Evolutionary conservation across 2,888 invertebrate genomes (phyloP).

Genomic region (Chrysotoxum bicinctum): DNA sequence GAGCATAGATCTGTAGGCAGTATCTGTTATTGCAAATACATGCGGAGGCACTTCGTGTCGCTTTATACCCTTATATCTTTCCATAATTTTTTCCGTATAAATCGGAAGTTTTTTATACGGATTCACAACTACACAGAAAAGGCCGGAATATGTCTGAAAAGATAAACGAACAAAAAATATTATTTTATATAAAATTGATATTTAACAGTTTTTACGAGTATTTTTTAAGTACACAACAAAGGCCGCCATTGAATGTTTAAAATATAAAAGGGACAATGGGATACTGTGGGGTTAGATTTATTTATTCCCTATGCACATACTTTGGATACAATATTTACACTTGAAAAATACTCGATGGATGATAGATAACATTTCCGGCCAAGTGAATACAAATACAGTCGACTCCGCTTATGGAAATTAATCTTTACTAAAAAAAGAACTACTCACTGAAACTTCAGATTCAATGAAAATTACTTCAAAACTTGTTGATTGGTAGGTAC

Average conservation of each 20-base stretch:
- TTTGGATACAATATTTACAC: constrained; percentile 60
- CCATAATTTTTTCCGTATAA: constrained; percentile 99
- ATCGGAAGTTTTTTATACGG: constrained; percentile 99
- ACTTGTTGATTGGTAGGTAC: too few species aligned
- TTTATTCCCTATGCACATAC: background rate
- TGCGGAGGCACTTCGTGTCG: constrained; percentile 99
- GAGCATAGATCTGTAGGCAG: constrained; percentile 99
- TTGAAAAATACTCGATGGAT: constrained; percentile 51
- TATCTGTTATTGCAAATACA: constrained; percentile 99
- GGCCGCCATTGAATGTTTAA: constrained; percentile 37
- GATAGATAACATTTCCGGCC: constrained; percentile 27
- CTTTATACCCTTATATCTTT: constrained; percentile 99
- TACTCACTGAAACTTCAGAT: background rate
- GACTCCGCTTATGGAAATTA: background rate
- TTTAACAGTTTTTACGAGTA: constrained; percentile 27
- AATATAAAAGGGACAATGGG: background rate
- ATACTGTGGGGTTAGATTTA: background rate
- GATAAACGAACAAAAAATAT: constrained; percentile 17
- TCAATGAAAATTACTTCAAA: too few species aligned
- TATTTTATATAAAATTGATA: constrained; percentile 22
- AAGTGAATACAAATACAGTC: constrained; percentile 6
- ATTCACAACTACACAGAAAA: constrained; percentile 99
- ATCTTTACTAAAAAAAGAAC: background rate
- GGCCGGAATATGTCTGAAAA: constrained; percentile 98
- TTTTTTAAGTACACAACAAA: constrained; percentile 31